Percentiles rank a stretch among this genome's conserved stretches.
These are phyloP conservation scores for Paedocypris micromegethes DNA, from an alignment of 2,797 vertebrate genomes.

Conservation along the genomic window DNA sequence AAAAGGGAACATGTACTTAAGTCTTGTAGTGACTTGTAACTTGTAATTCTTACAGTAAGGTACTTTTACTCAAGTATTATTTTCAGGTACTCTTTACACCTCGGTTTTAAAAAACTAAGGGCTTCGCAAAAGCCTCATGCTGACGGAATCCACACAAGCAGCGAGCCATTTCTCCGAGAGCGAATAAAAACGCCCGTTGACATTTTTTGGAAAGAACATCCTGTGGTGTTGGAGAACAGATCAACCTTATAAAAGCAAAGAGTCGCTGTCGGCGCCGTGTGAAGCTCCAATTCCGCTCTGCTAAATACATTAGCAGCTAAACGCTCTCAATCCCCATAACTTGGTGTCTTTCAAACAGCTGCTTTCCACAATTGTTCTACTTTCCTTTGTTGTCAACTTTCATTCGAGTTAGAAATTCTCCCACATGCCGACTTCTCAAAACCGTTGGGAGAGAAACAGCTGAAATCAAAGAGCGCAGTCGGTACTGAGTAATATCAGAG, in stretches of 20 bases:
- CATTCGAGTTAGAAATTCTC: conserved; percentile 4
- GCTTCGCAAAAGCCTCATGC: no score
- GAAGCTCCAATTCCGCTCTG: conserved; percentile 9
- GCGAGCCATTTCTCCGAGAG: no score
- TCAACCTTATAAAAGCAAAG: conserved; percentile 31
- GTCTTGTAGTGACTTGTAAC: no score
- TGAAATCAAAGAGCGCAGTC: conserved; percentile 43
- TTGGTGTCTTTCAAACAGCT: not conserved
- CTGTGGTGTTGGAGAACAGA: conserved; percentile 9
- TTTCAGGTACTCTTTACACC: no score
- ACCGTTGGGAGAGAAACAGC: conserved; percentile 33
- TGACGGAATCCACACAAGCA: no score
- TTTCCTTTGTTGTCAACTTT: not conserved
- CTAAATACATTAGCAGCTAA: conserved; percentile 18
- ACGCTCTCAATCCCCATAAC: conserved; percentile 5
- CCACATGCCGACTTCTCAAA: not conserved
- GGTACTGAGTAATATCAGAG: conserved; percentile 31
- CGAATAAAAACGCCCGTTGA: not conserved
- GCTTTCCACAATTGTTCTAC: conserved; percentile 9
- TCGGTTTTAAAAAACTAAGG: no score
- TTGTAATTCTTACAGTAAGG: no score
- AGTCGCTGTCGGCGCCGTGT: conserved; percentile 18
- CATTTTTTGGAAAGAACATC: conserved; percentile 15
- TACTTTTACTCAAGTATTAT: no score
- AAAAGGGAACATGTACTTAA: no score